These are phyloP conservation scores for Erynnis tages DNA, from an alignment of 2,888 invertebrate genomes.

Conservation along the genomic window DNA sequence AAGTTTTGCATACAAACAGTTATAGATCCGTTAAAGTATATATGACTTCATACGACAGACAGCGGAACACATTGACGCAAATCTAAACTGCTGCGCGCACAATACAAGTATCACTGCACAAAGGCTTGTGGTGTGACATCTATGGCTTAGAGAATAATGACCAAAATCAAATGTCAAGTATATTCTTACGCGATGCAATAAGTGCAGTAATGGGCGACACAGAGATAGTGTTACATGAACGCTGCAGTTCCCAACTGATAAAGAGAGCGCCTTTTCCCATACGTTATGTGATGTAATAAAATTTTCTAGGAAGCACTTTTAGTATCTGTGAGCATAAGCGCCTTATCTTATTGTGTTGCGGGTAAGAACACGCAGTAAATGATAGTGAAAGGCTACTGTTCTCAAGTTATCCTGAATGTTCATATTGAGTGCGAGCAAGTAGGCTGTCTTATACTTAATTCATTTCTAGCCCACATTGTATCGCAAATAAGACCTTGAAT, in stretches of 20 bases:
- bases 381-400: slow-evolving; percentile 3
- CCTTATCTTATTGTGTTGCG: slow-evolving; percentile 21
- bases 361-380: slow-evolving; percentile 23
- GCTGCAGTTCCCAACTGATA: slow-evolving; percentile 37
- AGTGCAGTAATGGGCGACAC: slow-evolving; percentile 30
- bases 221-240: slow-evolving; percentile 38
- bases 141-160: background rate
- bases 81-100: slow-evolving; percentile 23
- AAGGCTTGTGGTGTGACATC: background rate
- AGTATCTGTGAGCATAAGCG: slow-evolving; percentile 22
- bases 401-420: too few species aligned
- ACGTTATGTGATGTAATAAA: slow-evolving; percentile 32
- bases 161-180: background rate
- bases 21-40: slow-evolving; percentile 23
- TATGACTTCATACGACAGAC: slow-evolving; percentile 25
- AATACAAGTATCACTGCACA: slow-evolving; percentile 9
- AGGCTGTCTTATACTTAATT: too few species aligned
- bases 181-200: slow-evolving; percentile 17
- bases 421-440: too few species aligned
- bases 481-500: too few species aligned
- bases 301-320: slow-evolving; percentile 33
- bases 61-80: slow-evolving; percentile 28
- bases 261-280: slow-evolving; percentile 34
- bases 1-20: slow-evolving; percentile 23
- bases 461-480: too few species aligned